Evolutionary conservation across 2,113 vertebrate species (phyloP), one percentile per base, ranked within the genome.

Genomic region (Tiliqua scincoides): DNA sequence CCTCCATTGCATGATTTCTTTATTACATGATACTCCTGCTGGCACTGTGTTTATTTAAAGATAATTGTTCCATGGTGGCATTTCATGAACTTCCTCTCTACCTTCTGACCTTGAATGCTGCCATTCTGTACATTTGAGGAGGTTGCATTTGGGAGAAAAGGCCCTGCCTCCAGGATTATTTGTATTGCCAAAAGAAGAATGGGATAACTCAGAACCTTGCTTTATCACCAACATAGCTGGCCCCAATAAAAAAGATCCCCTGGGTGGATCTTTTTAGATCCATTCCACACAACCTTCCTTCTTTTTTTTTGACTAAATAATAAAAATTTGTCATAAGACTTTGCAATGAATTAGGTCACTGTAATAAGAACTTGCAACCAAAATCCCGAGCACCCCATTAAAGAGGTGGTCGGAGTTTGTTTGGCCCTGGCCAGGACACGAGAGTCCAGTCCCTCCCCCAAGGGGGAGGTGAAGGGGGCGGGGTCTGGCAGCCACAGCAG

Each of bases 31-130:
- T 88, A 87, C 73, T 25, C 35, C 85, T 91, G 67, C 89, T 71
- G 72, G 59, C 76, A 73, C 79, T 52, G 23, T 79, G 75, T 93
- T 89, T 89, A 89, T 91, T 93, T 94, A 82, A 93, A 91, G 85
- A 90, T 92, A 85, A 90, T 72, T 92, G 85, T 79, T 90, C 85
- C 93, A 77, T 84, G n/a, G 74, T 89, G 86, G 87, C 68, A 82
- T 91, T 92, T 72, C 79, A 85, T 86, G 87, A 93, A 67, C 43
- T 75, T 90, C 92, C 85, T 95, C 14, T 90, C 67, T 91, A 88
- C 30, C 32, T 65, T 84, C 61, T 91, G 82, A 90, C 91, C 90
- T 84, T 73, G 40, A 88, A 54, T 86, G 82, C 67, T 86, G 78
- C 71, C 76, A 43, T 18, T 90, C 82, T 11, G 1, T 54, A 75